Evolutionary conservation across 2,888 invertebrate species (phyloP).

Genomic region (Acleris cristana): DNA sequence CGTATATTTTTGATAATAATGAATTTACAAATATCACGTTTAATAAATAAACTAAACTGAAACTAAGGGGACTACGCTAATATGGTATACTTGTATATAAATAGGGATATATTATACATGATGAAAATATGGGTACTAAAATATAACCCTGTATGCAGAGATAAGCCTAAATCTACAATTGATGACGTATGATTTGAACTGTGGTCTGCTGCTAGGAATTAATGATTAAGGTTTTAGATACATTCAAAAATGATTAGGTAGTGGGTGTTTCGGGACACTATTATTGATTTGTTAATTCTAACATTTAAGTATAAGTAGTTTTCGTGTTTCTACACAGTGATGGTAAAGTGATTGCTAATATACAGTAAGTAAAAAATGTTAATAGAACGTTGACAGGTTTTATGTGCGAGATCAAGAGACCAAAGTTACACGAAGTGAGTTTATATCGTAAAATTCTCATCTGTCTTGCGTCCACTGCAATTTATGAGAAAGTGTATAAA

Average conservation of each 20-base stretch:
- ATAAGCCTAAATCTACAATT: constrained; percentile 43
- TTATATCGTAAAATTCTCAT: constrained; percentile 64
- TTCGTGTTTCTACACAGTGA: constrained; percentile 6
- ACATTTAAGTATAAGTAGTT: background rate
- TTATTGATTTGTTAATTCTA: constrained; percentile 18
- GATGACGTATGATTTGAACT: constrained; percentile 33
- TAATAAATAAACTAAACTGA: constrained; percentile 62
- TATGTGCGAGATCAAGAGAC: constrained; percentile 69
- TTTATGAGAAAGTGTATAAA: constrained; percentile 69
- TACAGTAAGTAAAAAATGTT: constrained; percentile 29
- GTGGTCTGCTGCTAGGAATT: constrained; percentile 56
- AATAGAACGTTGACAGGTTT: constrained; percentile 42
- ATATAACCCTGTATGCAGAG: constrained; percentile 47
- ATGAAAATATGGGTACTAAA: constrained; percentile 44
- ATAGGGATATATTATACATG: constrained; percentile 47
- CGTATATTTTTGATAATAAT: constrained; percentile 79
- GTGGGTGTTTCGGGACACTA: constrained; percentile 22
- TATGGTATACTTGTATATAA: constrained; percentile 41
- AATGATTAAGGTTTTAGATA: constrained; percentile 46
- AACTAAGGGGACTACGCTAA: constrained; percentile 42
- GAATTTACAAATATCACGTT: constrained; percentile 78
- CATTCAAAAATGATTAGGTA: constrained; percentile 30
- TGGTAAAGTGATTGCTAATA: constrained; percentile 16
- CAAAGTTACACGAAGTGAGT: constrained; percentile 64
- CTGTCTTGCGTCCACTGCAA: constrained; percentile 66